Conservation (phyloP, 2,113 vertebrate species). For the Phrynosoma platyrhinos region DNA sequence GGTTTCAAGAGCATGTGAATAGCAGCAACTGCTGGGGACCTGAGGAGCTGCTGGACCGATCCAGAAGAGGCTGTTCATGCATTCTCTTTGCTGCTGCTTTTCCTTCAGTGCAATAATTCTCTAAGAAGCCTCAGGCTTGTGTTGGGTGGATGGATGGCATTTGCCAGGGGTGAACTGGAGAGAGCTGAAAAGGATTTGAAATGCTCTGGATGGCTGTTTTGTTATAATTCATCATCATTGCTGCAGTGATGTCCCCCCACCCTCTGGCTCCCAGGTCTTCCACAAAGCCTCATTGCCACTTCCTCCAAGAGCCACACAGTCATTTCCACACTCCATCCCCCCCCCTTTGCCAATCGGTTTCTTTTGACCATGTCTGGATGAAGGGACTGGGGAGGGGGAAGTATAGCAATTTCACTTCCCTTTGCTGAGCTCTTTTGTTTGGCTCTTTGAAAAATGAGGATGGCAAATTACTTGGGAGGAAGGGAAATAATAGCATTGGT, state of each 20-base stretch:
- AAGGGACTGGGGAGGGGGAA: too few species aligned
- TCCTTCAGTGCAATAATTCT: conserved; percentile 20
- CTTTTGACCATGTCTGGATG: not conserved
- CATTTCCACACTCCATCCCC: not conserved
- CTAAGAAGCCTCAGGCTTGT: conserved; percentile 21
- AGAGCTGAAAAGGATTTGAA: not conserved
- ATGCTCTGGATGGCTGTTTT: not conserved
- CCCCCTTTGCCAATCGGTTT: not conserved
- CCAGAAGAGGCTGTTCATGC: not conserved
- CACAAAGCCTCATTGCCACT: too few species aligned
- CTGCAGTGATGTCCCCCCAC: not conserved
- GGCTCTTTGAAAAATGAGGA: not conserved
- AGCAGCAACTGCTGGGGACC: not conserved
- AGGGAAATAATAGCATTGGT: not conserved
- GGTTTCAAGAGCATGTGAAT: conserved; percentile 42
- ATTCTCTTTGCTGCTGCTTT: not conserved
- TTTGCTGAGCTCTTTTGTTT: not conserved
- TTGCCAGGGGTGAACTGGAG: not conserved
- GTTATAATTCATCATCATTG: not conserved
- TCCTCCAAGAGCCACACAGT: not conserved
- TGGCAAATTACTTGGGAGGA: not conserved
- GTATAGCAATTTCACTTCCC: not conserved
- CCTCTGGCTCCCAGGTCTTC: not conserved
- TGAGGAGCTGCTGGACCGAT: not conserved
- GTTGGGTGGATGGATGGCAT: conserved; percentile 42